Evolutionary conservation across 2,888 invertebrate genomes (phyloP), one percentile per base, ranked within the genome.

Genomic region (Spodoptera exigua): DNA sequence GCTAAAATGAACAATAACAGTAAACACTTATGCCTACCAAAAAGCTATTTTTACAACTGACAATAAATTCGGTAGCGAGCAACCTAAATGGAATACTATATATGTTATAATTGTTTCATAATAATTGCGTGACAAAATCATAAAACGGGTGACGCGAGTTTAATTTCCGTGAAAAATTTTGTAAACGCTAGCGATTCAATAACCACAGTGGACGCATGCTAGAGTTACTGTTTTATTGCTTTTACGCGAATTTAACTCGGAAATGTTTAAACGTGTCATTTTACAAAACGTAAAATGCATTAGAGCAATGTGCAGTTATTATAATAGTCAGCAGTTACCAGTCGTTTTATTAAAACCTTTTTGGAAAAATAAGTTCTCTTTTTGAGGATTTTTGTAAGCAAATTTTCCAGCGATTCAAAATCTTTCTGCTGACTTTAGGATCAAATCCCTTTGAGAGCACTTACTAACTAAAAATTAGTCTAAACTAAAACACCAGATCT

Each of bases 141-240:
- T 60, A 71, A 70, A 64, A 61, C 40, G 62, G 62, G 74, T 65
- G 62, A 74, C 72, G 61, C n/a, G 56, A 46, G 35, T 65, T 64
- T 68, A 74, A 71, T 69, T 63, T 61, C 69, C 69, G 72, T 63
- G 72, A 65, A 70, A 51, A 56, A 39, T 62, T 62, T 69, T 57
- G 62, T 65, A 63, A 65, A 59, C 65, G 62, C 51, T 10, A 16
- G 57, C 59, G 45, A 64, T 64, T 56, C 64, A 55, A 59, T 69
- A 55, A 63, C 58, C 51, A 40, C 43, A 35, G 35, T 27, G 53
- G 32, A 40, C 44, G 41, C 27, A n/a, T 21, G 57, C 57, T 61
- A 68, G 61, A 47, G 46, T 57, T 27, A 18, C 32, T 34, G 16
- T 69, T 51, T 51, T 68, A 54, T 54, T 51, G 47, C 45, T 32